phyloP scores from a whole-genome alignment of 2,888 invertebrate species.

The Oscheius onirici region DNA sequence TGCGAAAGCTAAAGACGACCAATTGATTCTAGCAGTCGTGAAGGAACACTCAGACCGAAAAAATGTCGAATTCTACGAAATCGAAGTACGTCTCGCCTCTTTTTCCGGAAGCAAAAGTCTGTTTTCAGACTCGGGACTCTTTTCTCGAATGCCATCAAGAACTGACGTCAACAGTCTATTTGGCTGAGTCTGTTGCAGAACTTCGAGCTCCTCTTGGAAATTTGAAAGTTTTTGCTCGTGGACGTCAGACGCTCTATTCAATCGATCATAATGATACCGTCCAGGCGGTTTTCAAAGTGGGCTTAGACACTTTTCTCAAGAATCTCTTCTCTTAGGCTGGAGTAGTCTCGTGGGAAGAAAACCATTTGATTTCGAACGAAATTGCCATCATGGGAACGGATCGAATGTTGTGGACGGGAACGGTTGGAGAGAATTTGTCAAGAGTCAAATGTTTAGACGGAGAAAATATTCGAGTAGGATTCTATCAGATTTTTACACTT shows the following conservation, averaged over 20 bases:
- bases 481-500: not conserved
- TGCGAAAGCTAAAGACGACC: constrained; percentile 18
- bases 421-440: constrained; percentile 6
- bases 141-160: not conserved
- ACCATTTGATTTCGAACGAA: constrained; percentile 2
- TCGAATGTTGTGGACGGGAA: constrained; percentile 33
- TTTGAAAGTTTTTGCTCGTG: constrained; percentile 2
- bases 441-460: constrained; percentile 1
- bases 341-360: constrained; percentile 17
- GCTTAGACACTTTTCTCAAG: no score
- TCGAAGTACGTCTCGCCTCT: constrained; percentile 2
- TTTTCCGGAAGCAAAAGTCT: not conserved
- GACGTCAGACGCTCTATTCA: not conserved
- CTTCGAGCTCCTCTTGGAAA: not conserved
- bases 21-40: not conserved
- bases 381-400: constrained; percentile 12
- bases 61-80: constrained; percentile 6
- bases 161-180: not conserved
- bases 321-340: no score
- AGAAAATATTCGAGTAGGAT: not conserved
- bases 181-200: constrained; percentile 1
- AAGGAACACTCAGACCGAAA: constrained; percentile 36
- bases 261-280: not conserved
- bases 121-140: not conserved
- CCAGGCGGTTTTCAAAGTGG: not conserved